These are phyloP conservation scores for Eufriesea mexicana DNA, from an alignment of 1,140 invertebrate genomes.

Conservation along the genomic window DNA sequence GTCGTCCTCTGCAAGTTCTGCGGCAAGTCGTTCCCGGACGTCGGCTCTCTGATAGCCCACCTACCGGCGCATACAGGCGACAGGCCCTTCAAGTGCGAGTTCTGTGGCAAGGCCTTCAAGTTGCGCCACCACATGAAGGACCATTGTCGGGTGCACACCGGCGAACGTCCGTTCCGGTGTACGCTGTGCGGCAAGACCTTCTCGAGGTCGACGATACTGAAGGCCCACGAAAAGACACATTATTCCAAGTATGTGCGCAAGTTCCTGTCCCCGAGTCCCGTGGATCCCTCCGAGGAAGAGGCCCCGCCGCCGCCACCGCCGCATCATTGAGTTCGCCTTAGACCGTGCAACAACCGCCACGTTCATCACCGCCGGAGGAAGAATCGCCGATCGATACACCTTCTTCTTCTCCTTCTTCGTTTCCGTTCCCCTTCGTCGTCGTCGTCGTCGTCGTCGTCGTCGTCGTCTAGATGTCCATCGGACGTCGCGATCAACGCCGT, in stretches of 20 bases:
- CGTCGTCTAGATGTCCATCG: too few relatives aligned
- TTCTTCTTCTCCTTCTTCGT: background rate
- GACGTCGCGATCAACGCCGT: background rate
- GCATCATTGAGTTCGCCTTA: constrained; percentile 75
- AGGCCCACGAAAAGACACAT: constrained; percentile 95
- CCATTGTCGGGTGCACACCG: constrained; percentile 95
- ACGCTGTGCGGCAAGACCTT: constrained; percentile 94
- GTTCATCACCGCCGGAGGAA: constrained; percentile 42
- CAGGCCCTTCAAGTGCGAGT: constrained; percentile 94
- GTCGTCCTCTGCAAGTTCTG: constrained; percentile 95
- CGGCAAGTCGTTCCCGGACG: constrained; percentile 94
- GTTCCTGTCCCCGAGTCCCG: constrained; percentile 91
- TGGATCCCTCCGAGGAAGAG: constrained; percentile 89
- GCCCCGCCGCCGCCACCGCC: constrained; percentile 83
- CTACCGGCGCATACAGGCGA: constrained; percentile 94
- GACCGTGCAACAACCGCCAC: constrained; percentile 57
- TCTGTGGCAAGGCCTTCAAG: constrained; percentile 95
- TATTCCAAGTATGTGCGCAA: constrained; percentile 94
- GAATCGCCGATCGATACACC: constrained; percentile 28
- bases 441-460: constrained; percentile 4
- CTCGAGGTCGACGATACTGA: constrained; percentile 93
- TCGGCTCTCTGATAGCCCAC: constrained; percentile 92
- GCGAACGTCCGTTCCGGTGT: constrained; percentile 94
- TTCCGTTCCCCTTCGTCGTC: background rate
- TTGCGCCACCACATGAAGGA: constrained; percentile 96